Evolutionary conservation across 2,888 invertebrate species (phyloP).

Genomic region (Cosmorhoe ocellata): DNA sequence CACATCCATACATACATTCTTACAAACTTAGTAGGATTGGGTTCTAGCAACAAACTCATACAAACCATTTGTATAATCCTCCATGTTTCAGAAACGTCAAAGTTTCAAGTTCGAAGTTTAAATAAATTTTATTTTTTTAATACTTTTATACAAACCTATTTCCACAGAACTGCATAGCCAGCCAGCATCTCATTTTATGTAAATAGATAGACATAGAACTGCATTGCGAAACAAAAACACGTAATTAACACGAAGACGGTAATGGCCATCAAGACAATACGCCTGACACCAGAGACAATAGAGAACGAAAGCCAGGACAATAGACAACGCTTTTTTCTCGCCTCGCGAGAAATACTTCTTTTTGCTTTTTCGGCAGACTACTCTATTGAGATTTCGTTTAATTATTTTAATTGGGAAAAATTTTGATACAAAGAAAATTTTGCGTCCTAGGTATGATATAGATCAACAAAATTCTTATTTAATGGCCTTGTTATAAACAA

Average conservation of each 20-base stretch:
- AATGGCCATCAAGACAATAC: conserved; percentile 35
- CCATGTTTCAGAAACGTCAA: no score
- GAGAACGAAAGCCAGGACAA: conserved; percentile 15
- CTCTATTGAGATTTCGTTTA: conserved; percentile 17
- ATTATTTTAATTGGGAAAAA: conserved; percentile 22
- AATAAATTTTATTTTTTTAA: no score
- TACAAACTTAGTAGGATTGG: not conserved
- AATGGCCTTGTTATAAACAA: no score
- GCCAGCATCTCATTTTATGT: conserved; percentile 17
- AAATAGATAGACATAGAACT: conserved; percentile 19
- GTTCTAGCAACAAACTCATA: no score
- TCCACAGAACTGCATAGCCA: not conserved
- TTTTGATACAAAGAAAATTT: conserved; percentile 7
- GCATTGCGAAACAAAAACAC: conserved; percentile 36
- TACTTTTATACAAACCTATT: not conserved
- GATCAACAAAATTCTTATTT: no score
- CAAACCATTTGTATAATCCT: no score
- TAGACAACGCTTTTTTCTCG: conserved; percentile 22
- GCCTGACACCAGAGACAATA: conserved; percentile 31
- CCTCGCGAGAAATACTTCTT: conserved; percentile 24
- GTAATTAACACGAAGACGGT: conserved; percentile 38
- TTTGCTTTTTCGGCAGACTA: conserved; percentile 32
- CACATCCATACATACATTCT: no score
- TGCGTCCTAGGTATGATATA: not conserved
- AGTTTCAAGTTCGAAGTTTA: no score